phyloP scores from a whole-genome alignment of 2,113 vertebrate species.

The Acanthisitta chloris region DNA sequence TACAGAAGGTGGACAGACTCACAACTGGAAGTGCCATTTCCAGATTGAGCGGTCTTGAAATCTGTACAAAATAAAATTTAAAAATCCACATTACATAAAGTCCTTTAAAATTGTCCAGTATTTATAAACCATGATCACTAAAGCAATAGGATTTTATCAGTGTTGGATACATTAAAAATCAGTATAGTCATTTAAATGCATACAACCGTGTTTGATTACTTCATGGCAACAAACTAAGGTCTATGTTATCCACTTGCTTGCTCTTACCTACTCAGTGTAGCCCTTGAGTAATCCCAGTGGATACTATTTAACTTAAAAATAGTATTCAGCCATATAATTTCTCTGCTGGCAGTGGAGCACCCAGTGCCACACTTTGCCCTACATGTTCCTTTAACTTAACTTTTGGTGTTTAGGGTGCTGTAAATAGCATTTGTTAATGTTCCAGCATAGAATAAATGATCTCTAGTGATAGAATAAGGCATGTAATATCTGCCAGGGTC shows the following conservation, averaged over 20 bases:
- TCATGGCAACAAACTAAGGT: background rate
- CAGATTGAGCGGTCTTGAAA: background rate
- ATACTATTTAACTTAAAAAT: background rate
- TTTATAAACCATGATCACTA: background rate
- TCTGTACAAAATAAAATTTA: background rate
- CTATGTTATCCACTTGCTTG: background rate
- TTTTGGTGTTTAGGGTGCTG: background rate
- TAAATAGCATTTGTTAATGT: background rate
- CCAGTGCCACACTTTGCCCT: background rate
- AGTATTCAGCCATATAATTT: background rate
- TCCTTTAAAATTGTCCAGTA: background rate
- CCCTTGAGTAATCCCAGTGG: background rate
- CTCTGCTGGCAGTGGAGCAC: background rate
- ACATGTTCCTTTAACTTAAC: background rate
- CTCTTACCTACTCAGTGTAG: background rate
- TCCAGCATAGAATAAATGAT: background rate
- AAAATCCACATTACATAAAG: background rate
- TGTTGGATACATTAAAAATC: background rate
- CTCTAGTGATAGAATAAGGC: background rate
- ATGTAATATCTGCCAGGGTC: background rate
- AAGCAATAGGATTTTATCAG: background rate
- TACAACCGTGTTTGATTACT: background rate
- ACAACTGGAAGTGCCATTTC: background rate
- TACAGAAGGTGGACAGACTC: background rate
- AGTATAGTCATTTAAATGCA: background rate